A percentile compares a stretch with the other conserved stretches of the same genome.
Evolutionary conservation across 2,888 invertebrate genomes (phyloP).

Genomic region (Nomada fucata): DNA sequence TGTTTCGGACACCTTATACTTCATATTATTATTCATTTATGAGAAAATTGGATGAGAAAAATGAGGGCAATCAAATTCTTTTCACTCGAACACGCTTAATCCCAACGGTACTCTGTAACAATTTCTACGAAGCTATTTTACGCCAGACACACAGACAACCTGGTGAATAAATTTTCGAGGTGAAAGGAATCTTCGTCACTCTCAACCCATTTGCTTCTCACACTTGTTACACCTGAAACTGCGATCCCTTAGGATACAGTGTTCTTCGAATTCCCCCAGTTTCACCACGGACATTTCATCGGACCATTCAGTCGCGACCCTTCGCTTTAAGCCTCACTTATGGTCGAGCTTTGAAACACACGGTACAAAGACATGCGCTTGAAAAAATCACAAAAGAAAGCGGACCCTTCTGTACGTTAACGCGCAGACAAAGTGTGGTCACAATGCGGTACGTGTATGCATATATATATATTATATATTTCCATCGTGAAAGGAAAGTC

Average conservation of each 20-base stretch:
- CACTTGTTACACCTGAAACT: background rate
- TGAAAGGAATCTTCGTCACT: background rate
- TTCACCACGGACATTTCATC: constrained; percentile 15
- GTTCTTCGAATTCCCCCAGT: background rate
- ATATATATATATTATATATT: background rate
- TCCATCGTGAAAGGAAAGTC: constrained; percentile 14
- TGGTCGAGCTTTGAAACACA: constrained; percentile 23
- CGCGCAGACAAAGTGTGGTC: constrained; percentile 21
- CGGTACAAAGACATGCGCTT: constrained; percentile 24
- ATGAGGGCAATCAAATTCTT: too few relatives aligned
- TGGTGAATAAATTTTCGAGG: background rate
- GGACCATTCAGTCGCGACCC: constrained; percentile 20
- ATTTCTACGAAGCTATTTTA: too few relatives aligned
- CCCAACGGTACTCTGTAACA: too few relatives aligned
- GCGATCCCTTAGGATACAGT: background rate
- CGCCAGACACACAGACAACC: too few relatives aligned
- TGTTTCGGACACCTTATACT: too few relatives aligned
- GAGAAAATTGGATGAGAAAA: too few relatives aligned
- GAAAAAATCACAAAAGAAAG: constrained; percentile 27
- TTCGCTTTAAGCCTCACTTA: constrained; percentile 17
- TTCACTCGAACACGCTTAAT: too few relatives aligned
- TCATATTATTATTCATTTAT: too few relatives aligned
- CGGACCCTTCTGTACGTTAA: constrained; percentile 24
- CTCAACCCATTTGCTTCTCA: background rate
- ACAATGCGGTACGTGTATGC: background rate